phyloP scores from a whole-genome alignment of 2,888 invertebrate species.

The Cantharis rustica region DNA sequence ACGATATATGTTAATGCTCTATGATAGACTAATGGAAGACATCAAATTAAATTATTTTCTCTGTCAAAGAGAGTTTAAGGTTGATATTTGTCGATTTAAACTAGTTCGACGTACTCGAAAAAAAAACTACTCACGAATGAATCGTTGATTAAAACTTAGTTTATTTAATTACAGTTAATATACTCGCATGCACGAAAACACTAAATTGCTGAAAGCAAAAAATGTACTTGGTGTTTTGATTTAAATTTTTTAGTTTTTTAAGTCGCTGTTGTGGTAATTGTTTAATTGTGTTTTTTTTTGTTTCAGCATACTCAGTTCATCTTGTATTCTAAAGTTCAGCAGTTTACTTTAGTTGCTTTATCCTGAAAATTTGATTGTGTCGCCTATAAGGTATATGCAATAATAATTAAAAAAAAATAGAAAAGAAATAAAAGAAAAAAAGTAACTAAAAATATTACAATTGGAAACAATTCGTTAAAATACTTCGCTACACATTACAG shows the following conservation, averaged over 20 bases:
- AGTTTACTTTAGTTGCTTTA: conserved; percentile 1
- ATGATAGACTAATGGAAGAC: too few species aligned
- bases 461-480: not conserved
- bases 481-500: not conserved
- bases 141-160: not conserved
- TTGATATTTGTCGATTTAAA: too few species aligned
- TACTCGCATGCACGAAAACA: not conserved
- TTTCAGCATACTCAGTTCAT: not conserved
- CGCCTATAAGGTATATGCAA: not conserved
- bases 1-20: too few species aligned
- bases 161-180: not conserved
- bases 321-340: not conserved
- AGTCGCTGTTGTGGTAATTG: not conserved
- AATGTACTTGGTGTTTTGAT: not conserved
- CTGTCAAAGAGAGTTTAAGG: too few species aligned
- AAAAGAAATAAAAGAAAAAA: conserved; percentile 1
- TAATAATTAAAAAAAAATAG: not conserved
- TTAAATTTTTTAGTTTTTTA: not conserved
- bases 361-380: not conserved
- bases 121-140: not conserved
- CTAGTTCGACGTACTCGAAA: too few species aligned
- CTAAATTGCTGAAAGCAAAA: not conserved
- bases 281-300: not conserved
- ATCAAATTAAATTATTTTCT: too few species aligned
- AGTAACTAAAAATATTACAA: not conserved